These are phyloP conservation scores for Helicoverpa zea DNA, from an alignment of 1,140 invertebrate species.

Conservation along the genomic window DNA sequence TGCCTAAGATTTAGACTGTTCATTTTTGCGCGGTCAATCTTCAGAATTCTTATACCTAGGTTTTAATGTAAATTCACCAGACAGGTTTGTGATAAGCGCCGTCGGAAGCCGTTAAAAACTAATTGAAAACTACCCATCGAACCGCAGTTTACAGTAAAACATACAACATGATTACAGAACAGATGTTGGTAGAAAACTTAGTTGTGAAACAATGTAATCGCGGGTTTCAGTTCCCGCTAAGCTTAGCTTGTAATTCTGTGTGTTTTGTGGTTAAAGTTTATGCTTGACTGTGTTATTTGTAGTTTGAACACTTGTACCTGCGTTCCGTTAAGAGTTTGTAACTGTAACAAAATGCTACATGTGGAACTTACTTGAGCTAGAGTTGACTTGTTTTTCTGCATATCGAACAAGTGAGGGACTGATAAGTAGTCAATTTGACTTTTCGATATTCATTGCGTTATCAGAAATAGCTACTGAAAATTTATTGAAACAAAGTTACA, in stretches of 20 bases:
- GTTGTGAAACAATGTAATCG: constrained; percentile 25
- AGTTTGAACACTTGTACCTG: not conserved
- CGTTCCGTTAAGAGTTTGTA: not conserved
- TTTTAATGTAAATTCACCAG: too few relatives aligned
- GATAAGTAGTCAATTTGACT: too few relatives aligned
- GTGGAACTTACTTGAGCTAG: too few relatives aligned
- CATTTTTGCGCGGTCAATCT: too few relatives aligned
- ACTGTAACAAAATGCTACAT: too few relatives aligned
- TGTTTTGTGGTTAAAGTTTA: constrained; percentile 4
- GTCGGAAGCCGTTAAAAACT: not conserved
- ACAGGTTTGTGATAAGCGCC: not conserved
- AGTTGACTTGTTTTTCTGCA: too few relatives aligned
- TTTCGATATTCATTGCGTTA: too few relatives aligned
- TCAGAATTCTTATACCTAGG: too few relatives aligned
- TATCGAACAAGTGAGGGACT: too few relatives aligned
- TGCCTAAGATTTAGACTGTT: too few relatives aligned
- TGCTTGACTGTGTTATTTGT: not conserved
- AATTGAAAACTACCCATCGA: constrained; percentile 2
- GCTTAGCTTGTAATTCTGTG: not conserved
- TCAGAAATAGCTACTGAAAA: too few relatives aligned
- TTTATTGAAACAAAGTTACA: too few relatives aligned
- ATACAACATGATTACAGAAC: constrained; percentile 4
- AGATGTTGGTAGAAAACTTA: not conserved
- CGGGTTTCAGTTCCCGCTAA: not conserved
- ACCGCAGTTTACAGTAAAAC: constrained; percentile 8